Evolutionary conservation across 2,888 invertebrate genomes (phyloP).

Genomic region (Idaea dimidiata): DNA sequence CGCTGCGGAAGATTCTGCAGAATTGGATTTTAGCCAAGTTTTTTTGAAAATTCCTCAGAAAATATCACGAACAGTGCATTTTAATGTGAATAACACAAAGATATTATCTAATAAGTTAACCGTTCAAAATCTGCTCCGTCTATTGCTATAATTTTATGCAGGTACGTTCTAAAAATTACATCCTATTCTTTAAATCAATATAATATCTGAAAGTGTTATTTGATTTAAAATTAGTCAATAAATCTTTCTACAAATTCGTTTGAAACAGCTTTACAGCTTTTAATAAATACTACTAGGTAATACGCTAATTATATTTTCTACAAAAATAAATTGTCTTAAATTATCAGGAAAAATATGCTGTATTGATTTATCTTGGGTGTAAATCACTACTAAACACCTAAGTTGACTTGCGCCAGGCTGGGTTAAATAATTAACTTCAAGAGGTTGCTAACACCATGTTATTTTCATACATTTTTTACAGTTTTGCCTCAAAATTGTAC

Average conservation of each 20-base stretch:
- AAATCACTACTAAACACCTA: too few relatives aligned
- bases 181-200: background rate
- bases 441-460: too few relatives aligned
- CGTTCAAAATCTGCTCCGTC: background rate
- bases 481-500: too few relatives aligned
- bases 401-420: too few relatives aligned
- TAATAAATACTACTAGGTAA: background rate
- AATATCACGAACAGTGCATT: slow-evolving; percentile 27
- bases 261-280: background rate
- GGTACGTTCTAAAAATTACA: background rate
- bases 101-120: slow-evolving; percentile 10
- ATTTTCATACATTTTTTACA: too few relatives aligned
- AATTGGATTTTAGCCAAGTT: slow-evolving; percentile 45
- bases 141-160: background rate
- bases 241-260: background rate
- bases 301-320: background rate
- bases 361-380: too few relatives aligned
- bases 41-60: slow-evolving; percentile 30
- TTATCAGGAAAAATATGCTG: too few relatives aligned
- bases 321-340: too few relatives aligned
- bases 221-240: background rate
- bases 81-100: slow-evolving; percentile 32
- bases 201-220: background rate
- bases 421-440: too few relatives aligned
- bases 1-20: slow-evolving; percentile 33